Conservation (phyloP, 2,888 invertebrate species). For the Troides helena region DNA sequence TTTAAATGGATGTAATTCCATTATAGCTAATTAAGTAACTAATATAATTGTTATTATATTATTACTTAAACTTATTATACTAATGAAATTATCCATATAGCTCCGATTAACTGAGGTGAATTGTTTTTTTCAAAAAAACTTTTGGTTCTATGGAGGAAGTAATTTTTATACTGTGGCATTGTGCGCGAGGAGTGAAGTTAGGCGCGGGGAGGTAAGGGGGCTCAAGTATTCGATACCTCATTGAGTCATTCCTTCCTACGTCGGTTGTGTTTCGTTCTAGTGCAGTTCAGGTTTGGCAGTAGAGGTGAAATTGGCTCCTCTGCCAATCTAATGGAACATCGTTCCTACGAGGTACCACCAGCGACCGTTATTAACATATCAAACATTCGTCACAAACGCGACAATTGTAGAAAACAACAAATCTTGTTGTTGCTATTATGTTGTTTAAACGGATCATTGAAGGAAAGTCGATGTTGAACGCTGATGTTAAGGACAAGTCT, state of each 20-base stretch:
- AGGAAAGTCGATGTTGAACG: slow-evolving; percentile 78
- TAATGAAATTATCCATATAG: no score
- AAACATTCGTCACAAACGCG: slow-evolving; percentile 72
- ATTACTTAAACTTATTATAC: no score
- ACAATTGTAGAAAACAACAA: slow-evolving; percentile 74
- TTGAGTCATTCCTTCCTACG: slow-evolving; percentile 38
- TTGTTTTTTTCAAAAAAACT: not conserved
- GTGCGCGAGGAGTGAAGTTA: slow-evolving; percentile 39
- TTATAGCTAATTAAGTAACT: no score
- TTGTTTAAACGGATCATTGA: slow-evolving; percentile 80
- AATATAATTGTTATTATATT: no score
- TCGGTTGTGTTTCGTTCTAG: slow-evolving; percentile 30
- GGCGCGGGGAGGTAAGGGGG: slow-evolving; percentile 32
- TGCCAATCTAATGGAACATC: slow-evolving; percentile 79
- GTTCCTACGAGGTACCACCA: slow-evolving; percentile 62
- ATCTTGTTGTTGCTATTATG: slow-evolving; percentile 76
- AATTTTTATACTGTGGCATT: slow-evolving; percentile 51
- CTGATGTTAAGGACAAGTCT: slow-evolving; percentile 54
- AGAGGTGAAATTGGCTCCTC: slow-evolving; percentile 67
- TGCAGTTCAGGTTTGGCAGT: slow-evolving; percentile 66
- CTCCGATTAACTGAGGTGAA: no score
- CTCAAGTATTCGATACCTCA: slow-evolving; percentile 51
- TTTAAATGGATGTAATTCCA: no score
- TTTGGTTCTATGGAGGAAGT: not conserved
- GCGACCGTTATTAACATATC: slow-evolving; percentile 64